phyloP scores from a whole-genome alignment of 2,113 vertebrate genomes.

The Daboia siamensis region DNA sequence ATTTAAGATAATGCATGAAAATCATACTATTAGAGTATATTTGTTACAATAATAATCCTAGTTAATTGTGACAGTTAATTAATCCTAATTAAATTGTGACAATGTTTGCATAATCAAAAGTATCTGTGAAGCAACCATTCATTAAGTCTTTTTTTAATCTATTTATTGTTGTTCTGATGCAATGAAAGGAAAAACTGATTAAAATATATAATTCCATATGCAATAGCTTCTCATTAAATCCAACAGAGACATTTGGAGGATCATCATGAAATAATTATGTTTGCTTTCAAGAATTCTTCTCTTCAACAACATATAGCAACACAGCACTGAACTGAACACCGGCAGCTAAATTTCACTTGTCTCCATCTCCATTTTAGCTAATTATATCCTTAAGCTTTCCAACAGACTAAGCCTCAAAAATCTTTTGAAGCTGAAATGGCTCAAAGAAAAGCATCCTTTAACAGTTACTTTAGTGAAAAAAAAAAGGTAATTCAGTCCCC shows the following conservation, averaged over 20 bases:
- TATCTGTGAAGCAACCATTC: constrained; percentile 69
- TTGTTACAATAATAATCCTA: constrained; percentile 46
- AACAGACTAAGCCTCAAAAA: constrained; percentile 79
- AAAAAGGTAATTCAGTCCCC: constrained; percentile 65
- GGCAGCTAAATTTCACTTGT: constrained; percentile 76
- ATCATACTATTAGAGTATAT: constrained; percentile 33
- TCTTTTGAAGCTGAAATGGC: constrained; percentile 77
- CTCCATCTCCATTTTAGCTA: constrained; percentile 80
- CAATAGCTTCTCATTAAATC: constrained; percentile 73
- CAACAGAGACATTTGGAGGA: constrained; percentile 71
- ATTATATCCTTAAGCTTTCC: constrained; percentile 84
- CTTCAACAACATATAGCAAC: constrained; percentile 72
- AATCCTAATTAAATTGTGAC: constrained; percentile 60
- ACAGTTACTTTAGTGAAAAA: constrained; percentile 74
- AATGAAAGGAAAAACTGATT: constrained; percentile 74
- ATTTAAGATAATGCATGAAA: constrained; percentile 48
- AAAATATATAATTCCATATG: constrained; percentile 73
- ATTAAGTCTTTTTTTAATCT: constrained; percentile 71
- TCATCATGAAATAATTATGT: constrained; percentile 82
- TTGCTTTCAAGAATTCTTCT: constrained; percentile 78
- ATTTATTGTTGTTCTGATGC: constrained; percentile 78
- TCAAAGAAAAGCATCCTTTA: constrained; percentile 68
- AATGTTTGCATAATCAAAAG: constrained; percentile 69
- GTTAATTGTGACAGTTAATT: constrained; percentile 24
- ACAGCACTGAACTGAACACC: constrained; percentile 79